These are phyloP conservation scores for Glaucomys volans DNA, from an alignment of 2,113 vertebrate genomes.

Conservation along the genomic window DNA sequence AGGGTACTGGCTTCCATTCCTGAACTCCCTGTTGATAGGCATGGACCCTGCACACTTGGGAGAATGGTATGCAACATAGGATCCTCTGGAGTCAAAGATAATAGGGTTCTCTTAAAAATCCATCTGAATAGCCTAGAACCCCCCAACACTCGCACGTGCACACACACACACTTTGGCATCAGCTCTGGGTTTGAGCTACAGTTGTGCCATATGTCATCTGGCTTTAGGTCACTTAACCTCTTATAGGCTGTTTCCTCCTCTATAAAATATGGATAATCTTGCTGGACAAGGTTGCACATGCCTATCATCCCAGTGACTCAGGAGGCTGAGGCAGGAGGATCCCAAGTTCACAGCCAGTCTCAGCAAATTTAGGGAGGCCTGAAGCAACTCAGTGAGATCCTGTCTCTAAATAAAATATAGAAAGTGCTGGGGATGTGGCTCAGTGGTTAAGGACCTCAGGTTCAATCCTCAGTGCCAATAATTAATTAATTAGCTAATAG, in stretches of 20 bases:
- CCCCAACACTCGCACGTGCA: accelerated
- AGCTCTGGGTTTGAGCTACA: background rate
- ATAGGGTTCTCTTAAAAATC: background rate
- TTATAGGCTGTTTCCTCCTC: background rate
- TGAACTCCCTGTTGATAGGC: background rate
- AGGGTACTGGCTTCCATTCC: background rate
- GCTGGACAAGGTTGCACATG: too few relatives aligned
- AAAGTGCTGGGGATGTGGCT: too few relatives aligned
- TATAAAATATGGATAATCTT: background rate
- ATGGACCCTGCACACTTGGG: background rate
- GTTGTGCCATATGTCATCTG: background rate
- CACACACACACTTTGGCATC: background rate
- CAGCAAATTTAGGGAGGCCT: too few relatives aligned
- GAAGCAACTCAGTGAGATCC: too few relatives aligned
- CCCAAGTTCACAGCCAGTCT: too few relatives aligned
- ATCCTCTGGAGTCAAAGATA: constrained; percentile 14
- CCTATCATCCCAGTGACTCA: too few relatives aligned
- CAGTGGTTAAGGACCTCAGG: too few relatives aligned
- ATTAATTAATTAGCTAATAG: too few relatives aligned
- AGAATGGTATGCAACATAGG: background rate
- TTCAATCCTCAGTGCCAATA: too few relatives aligned
- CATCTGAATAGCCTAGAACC: background rate
- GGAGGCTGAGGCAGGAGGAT: too few relatives aligned
- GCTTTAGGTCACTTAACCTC: background rate
- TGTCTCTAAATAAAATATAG: too few relatives aligned